Conservation (phyloP, 2,888 invertebrate species). For the Protophormia terraenovae region DNA sequence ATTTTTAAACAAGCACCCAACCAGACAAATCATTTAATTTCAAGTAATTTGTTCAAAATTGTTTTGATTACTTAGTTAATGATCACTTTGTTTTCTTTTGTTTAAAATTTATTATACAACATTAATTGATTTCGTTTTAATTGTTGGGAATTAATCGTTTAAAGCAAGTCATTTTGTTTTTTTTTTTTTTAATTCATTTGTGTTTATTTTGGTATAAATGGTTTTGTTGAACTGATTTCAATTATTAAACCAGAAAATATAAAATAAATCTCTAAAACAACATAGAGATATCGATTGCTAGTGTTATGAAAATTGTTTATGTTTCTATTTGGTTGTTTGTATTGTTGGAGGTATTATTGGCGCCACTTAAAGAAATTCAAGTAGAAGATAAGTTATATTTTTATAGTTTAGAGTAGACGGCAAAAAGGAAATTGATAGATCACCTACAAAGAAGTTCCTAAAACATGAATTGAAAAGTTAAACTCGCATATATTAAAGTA, state of each 20-base stretch:
- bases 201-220: background rate
- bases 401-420: background rate
- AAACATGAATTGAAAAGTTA: background rate
- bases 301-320: slow-evolving; percentile 11
- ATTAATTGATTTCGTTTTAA: slow-evolving; percentile 22
- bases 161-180: background rate
- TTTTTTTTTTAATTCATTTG: background rate
- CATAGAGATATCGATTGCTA: slow-evolving; percentile 5
- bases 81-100: background rate
- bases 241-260: slow-evolving; percentile 2
- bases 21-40: slow-evolving; percentile 4
- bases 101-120: slow-evolving; percentile 15
- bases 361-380: slow-evolving; percentile 26
- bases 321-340: background rate
- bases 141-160: slow-evolving; percentile 16
- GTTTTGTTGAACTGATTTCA: background rate
- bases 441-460: background rate
- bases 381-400: background rate
- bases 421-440: background rate
- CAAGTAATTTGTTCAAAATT: slow-evolving; percentile 24
- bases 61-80: slow-evolving; percentile 13
- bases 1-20: background rate
- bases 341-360: background rate
- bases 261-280: background rate
- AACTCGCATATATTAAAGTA: background rate